Conservation (phyloP, 2,888 invertebrate genomes). For the Anaspis maculata region DNA sequence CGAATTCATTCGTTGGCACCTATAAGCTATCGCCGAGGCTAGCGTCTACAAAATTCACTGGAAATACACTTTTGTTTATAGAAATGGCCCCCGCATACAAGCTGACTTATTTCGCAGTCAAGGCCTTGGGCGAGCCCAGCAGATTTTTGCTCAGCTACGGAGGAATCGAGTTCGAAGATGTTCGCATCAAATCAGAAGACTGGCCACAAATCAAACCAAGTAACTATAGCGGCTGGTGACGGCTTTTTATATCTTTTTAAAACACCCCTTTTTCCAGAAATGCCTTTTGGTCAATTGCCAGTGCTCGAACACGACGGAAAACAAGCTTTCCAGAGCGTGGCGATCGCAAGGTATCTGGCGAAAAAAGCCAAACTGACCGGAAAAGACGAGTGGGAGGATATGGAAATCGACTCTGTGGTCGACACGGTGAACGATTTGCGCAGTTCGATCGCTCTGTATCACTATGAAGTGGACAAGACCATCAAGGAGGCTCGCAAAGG, state of each 20-base stretch:
- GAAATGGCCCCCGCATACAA: constrained; percentile 46
- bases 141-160: constrained; percentile 55
- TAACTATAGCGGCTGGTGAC: constrained; percentile 8
- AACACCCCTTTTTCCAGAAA: constrained; percentile 22
- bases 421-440: constrained; percentile 55
- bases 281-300: constrained; percentile 59
- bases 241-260: not conserved
- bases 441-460: constrained; percentile 47
- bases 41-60: no score
- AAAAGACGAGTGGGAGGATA: constrained; percentile 48
- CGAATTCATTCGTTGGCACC: no score
- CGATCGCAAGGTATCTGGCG: constrained; percentile 56
- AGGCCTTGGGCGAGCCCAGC: constrained; percentile 55
- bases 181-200: constrained; percentile 44
- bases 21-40: no score
- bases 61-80: constrained; percentile 6
- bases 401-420: constrained; percentile 54
- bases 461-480: constrained; percentile 47
- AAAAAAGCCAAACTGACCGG: constrained; percentile 54
- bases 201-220: constrained; percentile 42
- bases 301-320: constrained; percentile 58
- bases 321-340: constrained; percentile 50
- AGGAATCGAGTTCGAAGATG: constrained; percentile 53
- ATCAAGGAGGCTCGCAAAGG: constrained; percentile 46
- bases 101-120: constrained; percentile 54